Base-by-base conservation (phyloP, 2,797 vertebrate species). In the Micrastur ruficollis region DNA sequence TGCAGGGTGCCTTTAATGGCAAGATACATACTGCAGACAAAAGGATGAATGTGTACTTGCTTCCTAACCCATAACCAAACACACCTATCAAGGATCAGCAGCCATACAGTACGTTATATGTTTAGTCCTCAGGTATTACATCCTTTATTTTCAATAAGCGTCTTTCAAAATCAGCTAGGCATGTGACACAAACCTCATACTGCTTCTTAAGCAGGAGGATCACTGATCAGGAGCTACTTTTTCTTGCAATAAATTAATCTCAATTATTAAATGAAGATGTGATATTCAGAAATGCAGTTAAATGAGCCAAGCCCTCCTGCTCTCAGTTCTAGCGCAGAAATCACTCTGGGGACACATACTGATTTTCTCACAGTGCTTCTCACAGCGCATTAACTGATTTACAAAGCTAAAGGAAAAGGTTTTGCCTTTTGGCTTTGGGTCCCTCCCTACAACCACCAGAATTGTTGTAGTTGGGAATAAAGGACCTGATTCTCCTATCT, bases 261-360 rank as follows among this genome's bases (percentile, higher is more conserved):
- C 47, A 89, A 42, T 91, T 91, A 89, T 80, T 76, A 82, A 91
- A 93, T 38, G 74, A 96, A 89, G 84, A 76, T 65, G 27, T 87
- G 63, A 76, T 76, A 38, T 63, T 92, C 86, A 79, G 66, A 80
- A 85, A 31, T 20, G 10, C 55, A 56, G 55, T 87, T 91, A 92
- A 92, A 82, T 46, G 29, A 96, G 25, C 62, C 76, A 95, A 94
- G 23, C 18, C 19, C 34, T 79, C 8, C 92, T 44, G 29, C 46
- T 85, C 58, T 86, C 58, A 55, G 15, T 76, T 92, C 65, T 49
- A 73, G 52, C 27, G n/a, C 27, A 85, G 81, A 82, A 82, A 82
- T 81, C 55, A 52, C 81, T 82, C 71, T 62, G 34, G 55, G 63
- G 86, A 91, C 42, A 75, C 40, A 72, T 73, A 76, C 15, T 36